Conservation (phyloP, 2,113 vertebrate genomes). For the Lophura nycthemera region DNA sequence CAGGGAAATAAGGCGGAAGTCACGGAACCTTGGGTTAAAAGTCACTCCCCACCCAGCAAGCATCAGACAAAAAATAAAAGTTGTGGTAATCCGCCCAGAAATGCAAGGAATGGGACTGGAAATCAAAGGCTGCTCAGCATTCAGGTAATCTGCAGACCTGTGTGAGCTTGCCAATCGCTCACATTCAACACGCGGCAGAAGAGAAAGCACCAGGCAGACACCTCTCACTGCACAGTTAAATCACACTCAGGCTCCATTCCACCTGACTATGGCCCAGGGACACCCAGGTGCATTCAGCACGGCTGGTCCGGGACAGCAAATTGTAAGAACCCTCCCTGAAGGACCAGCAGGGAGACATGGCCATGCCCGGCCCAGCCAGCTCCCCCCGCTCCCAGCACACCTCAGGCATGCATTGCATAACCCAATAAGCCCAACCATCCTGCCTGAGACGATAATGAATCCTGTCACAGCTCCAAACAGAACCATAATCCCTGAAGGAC, state of each 20-base stretch:
- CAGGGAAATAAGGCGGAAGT: neutral
- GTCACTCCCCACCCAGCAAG: neutral
- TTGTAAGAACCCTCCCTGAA: neutral
- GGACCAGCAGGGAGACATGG: neutral
- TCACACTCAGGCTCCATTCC: neutral
- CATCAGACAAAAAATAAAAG: neutral
- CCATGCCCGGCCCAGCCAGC: neutral
- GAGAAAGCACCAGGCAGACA: neutral
- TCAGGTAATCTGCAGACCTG: neutral
- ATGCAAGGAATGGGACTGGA: neutral
- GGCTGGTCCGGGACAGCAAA: neutral
- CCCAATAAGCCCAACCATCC: conserved; percentile 35
- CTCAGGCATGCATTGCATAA: conserved; percentile 6
- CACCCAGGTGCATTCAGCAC: neutral
- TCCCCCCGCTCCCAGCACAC: neutral
- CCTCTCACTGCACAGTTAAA: neutral
- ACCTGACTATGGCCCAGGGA: neutral
- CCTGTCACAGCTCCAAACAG: conserved; percentile 11
- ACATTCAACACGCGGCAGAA: neutral
- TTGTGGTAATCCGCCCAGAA: conserved; percentile 28
- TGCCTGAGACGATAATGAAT: conserved; percentile 27
- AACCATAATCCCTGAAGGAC: neutral
- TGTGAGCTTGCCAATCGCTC: neutral
- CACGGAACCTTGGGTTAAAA: neutral
- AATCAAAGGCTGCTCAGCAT: neutral